Conservation (phyloP, 2,888 invertebrate genomes). For the Drosophila austrosaltans region DNA sequence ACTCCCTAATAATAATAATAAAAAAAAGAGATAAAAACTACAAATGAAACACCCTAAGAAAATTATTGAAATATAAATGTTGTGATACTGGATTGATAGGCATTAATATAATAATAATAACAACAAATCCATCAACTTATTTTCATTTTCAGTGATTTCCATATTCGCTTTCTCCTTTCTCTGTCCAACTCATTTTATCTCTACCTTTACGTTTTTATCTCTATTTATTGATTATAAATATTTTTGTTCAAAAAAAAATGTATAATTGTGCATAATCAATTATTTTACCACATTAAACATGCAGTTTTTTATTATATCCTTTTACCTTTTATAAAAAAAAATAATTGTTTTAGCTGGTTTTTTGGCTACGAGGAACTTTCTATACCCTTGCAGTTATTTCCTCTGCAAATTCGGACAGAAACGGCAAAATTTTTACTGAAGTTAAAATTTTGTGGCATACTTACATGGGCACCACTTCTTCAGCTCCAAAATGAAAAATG, state of each 20-base stretch:
- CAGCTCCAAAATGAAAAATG: too few relatives aligned
- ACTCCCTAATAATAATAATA: constrained; percentile 2
- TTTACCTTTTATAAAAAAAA: constrained; percentile 19
- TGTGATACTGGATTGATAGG: constrained; percentile 67
- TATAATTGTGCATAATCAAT: constrained; percentile 76
- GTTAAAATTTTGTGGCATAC: too few relatives aligned
- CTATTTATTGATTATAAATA: constrained; percentile 24
- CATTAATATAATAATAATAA: constrained; percentile 9
- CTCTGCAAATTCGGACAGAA: too few relatives aligned
- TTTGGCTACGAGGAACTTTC: neutral
- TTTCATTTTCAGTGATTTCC: constrained; percentile 4
- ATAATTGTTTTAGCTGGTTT: neutral
- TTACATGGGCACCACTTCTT: too few relatives aligned
- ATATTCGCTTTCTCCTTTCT: constrained; percentile 8
- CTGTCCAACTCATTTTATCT: neutral
- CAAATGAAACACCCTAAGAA: constrained; percentile 26
- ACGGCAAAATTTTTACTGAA: too few relatives aligned
- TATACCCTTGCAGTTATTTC: neutral
- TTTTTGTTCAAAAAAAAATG: constrained; percentile 56
- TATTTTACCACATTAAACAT: constrained; percentile 77
- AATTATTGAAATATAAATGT: constrained; percentile 63
- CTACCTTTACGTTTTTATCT: constrained; percentile 27
- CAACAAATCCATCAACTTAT: constrained; percentile 3
- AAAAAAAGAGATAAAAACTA: constrained; percentile 15
- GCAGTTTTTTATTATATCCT: constrained; percentile 29